phyloP scores from a whole-genome alignment of 2,888 invertebrate genomes.

The Phania funesta region DNA sequence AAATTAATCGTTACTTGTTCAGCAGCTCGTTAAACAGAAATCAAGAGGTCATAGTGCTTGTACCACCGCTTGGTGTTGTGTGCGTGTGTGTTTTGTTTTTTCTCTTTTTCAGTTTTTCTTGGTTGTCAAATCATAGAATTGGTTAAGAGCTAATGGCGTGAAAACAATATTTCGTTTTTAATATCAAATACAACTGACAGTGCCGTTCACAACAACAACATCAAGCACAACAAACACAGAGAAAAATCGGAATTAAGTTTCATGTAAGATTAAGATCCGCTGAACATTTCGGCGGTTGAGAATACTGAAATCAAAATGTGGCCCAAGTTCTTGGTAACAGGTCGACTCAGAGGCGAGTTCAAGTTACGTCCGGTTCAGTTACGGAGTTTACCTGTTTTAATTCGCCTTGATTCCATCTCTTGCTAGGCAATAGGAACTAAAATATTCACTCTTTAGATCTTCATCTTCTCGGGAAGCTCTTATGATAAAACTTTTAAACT shows the following conservation, averaged over 20 bases:
- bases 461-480: no score
- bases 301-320: no score
- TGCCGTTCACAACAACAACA: constrained; percentile 4
- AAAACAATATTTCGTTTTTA: constrained; percentile 71
- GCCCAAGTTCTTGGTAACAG: no score
- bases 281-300: no score
- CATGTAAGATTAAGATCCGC: no score
- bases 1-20: constrained; percentile 42
- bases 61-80: constrained; percentile 20
- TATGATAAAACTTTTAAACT: no score
- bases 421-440: no score
- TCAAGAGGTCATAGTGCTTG: constrained; percentile 54
- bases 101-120: constrained; percentile 10
- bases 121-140: constrained; percentile 55
- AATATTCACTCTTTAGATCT: no score
- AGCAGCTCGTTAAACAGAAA: constrained; percentile 19
- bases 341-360: no score
- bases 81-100: not conserved
- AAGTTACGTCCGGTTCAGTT: no score
- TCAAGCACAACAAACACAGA: constrained; percentile 7
- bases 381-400: no score
- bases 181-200: constrained; percentile 17
- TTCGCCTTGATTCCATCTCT: no score
- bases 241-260: not conserved
- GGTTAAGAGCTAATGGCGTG: constrained; percentile 72